Conservation (phyloP, 92 coral and sea anemone genomes). For the Zoanthus sansibaricus region DNA sequence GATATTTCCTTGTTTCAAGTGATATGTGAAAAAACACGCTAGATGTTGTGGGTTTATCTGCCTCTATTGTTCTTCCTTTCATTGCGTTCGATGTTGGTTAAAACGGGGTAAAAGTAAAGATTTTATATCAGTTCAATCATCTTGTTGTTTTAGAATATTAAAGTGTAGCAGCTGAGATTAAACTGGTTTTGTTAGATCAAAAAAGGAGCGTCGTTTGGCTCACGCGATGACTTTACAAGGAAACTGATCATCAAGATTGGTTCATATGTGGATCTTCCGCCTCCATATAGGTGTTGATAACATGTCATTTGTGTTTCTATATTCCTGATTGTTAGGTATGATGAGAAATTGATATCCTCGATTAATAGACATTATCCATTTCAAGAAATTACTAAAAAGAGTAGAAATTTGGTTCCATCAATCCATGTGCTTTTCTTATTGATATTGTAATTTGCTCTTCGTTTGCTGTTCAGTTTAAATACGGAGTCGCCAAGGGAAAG, state of each 20-base stretch:
- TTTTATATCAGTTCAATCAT: not conserved
- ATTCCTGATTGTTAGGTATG: not conserved
- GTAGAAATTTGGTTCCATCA: not conserved
- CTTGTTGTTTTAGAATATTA: not conserved
- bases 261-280: not conserved
- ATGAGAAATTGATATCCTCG: slow-evolving; percentile 1
- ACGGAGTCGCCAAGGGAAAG: not conserved
- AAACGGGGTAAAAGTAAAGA: not conserved
- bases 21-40: not conserved
- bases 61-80: too few relatives aligned
- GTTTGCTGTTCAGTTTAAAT: not conserved
- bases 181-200: not conserved
- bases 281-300: not conserved
- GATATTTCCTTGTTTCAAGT: too few relatives aligned
- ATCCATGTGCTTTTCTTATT: not conserved
- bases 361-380: not conserved
- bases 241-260: not conserved
- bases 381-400: not conserved
- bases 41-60: too few relatives aligned
- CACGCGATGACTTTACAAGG: slow-evolving; percentile 1
- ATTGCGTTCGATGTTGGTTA: too few relatives aligned
- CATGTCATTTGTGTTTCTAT: not conserved
- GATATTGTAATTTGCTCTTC: not conserved
- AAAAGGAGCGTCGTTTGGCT: slow-evolving; percentile 25
- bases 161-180: not conserved